Percentiles rank a stretch among this genome's conserved stretches.
phyloP scores from a whole-genome alignment of 2,113 vertebrate genomes.

The Galemys pyrenaicus region DNA sequence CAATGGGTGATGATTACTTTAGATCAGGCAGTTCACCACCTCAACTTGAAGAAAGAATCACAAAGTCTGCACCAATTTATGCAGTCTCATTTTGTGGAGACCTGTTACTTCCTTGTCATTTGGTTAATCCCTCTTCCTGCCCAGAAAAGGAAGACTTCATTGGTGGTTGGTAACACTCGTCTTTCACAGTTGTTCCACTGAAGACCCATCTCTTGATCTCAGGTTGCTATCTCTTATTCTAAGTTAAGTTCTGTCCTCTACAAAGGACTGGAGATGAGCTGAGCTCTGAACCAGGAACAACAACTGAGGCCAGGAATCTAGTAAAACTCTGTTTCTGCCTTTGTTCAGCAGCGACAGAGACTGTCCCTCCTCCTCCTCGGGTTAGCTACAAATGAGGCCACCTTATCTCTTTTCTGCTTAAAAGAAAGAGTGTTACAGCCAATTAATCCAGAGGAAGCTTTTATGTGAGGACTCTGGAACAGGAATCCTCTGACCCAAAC shows the following conservation, averaged over 20 bases:
- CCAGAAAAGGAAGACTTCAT: neutral
- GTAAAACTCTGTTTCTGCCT: neutral
- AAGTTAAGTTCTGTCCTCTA: neutral
- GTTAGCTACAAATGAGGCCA: neutral
- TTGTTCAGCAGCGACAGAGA: neutral
- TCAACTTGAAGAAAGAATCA: neutral
- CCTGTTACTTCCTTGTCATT: neutral
- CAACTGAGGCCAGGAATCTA: neutral
- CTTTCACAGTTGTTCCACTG: rapidly evolving
- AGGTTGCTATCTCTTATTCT: neutral
- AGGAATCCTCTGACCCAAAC: neutral
- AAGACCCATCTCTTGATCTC: neutral
- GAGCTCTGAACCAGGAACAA: neutral
- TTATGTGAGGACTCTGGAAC: neutral
- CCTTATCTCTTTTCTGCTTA: neutral
- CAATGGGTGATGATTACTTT: neutral
- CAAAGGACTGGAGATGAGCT: neutral
- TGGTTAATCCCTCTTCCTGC: neutral
- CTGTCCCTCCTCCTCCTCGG: neutral
- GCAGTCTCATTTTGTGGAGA: neutral
- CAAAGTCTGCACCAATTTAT: neutral
- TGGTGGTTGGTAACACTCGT: neutral
- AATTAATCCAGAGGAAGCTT: neutral
- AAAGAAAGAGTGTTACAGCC: neutral
- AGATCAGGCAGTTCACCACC: neutral